phyloP scores from a whole-genome alignment of 2,113 vertebrate species.

The Urocolius indicus region DNA sequence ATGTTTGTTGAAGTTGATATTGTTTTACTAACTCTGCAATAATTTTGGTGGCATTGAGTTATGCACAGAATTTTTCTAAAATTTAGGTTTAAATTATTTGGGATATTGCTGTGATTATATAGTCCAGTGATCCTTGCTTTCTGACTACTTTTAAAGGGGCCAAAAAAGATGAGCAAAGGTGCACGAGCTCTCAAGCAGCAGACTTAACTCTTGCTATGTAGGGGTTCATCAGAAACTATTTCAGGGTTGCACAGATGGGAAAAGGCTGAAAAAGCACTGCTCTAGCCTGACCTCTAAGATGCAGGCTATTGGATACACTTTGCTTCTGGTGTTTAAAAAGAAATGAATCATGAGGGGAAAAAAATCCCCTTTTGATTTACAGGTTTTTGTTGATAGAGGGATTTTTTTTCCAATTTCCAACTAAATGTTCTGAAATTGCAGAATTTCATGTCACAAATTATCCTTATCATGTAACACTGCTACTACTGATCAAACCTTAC shows the following conservation, averaged over 20 bases:
- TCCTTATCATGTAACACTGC: accelerated
- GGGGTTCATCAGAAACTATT: not conserved
- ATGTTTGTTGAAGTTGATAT: not conserved
- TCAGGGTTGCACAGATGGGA: not conserved
- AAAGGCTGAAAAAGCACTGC: not conserved
- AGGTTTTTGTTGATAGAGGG: not conserved
- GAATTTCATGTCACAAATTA: not conserved
- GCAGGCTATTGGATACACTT: not conserved
- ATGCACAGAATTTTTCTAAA: not conserved
- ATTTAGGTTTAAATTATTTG: not conserved
- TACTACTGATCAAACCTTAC: not conserved
- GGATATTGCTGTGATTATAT: not conserved
- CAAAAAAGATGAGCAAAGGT: not conserved
- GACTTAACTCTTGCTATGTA: not conserved
- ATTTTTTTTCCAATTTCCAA: not conserved
- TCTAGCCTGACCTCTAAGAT: not conserved
- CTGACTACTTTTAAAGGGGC: not conserved
- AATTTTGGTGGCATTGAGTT: not conserved
- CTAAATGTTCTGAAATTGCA: not conserved
- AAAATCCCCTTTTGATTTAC: not conserved
- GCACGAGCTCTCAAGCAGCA: not conserved
- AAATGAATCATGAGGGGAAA: too few relatives aligned
- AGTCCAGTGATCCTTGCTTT: not conserved
- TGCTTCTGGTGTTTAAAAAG: too few relatives aligned
- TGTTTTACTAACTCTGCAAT: not conserved